Conservation (phyloP, 2,113 vertebrate genomes). For the Daubentonia madagascariensis region DNA sequence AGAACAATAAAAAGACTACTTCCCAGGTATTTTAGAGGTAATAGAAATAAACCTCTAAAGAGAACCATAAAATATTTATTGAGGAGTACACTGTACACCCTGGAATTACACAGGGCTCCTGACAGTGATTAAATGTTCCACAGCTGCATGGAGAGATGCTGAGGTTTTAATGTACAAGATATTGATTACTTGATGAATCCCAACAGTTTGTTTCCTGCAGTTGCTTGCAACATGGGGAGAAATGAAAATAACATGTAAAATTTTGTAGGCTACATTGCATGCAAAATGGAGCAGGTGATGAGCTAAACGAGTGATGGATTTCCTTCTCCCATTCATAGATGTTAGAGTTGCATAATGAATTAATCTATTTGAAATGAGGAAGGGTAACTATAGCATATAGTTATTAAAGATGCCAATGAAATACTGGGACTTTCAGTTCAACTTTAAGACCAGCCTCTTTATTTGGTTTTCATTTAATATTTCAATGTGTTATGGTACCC, state of each 20-base stretch:
- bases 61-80: conserved; percentile 83
- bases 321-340: conserved; percentile 17
- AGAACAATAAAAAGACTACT: conserved; percentile 63
- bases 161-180: conserved; percentile 76
- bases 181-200: conserved; percentile 76
- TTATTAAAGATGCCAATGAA: not conserved
- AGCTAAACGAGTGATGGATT: not conserved
- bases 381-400: rapidly evolving
- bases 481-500: not conserved
- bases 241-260: conserved; percentile 66
- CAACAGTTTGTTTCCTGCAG: conserved; percentile 75
- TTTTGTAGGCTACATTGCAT: conserved; percentile 25
- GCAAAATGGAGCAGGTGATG: not conserved
- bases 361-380: not conserved
- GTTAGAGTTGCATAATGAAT: not conserved
- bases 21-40: conserved; percentile 63
- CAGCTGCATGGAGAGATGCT: conserved; percentile 68
- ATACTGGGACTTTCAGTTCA: not conserved
- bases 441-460: not conserved
- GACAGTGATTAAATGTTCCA: conserved; percentile 82
- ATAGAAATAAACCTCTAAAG: conserved; percentile 70
- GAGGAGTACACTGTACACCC: conserved; percentile 61
- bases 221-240: conserved; percentile 65
- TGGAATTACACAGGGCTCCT: conserved; percentile 59
- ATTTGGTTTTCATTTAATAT: not conserved